phyloP scores from a whole-genome alignment of 2,797 vertebrate species.

The Hydrophis major region DNA sequence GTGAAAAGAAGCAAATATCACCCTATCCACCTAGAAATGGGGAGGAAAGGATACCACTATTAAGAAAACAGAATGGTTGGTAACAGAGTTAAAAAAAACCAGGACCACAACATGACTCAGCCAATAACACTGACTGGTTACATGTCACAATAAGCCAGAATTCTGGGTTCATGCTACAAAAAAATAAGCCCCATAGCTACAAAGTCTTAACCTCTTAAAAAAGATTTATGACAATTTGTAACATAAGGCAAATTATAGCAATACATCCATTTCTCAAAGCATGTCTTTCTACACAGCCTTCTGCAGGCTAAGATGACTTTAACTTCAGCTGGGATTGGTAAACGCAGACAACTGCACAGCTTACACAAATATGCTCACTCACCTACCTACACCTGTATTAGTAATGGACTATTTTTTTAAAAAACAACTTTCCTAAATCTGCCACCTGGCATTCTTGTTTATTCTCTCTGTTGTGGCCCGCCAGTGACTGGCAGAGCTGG shows the following conservation, averaged over 20 bases:
- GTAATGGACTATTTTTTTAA: neutral
- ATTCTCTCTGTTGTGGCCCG: too few species aligned
- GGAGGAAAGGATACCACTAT: neutral
- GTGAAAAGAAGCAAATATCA: neutral
- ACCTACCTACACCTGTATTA: neutral
- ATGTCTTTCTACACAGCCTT: neutral
- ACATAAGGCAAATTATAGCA: neutral
- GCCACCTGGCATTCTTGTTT: neutral
- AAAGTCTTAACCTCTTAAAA: neutral
- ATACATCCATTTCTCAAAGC: neutral
- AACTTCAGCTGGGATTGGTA: neutral
- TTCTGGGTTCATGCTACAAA: neutral
- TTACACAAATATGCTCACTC: neutral
- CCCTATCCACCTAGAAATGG: neutral
- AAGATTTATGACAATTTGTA: neutral
- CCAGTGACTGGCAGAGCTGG: too few species aligned
- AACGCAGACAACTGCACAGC: neutral
- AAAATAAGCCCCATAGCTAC: neutral
- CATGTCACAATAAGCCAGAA: neutral
- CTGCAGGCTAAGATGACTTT: neutral
- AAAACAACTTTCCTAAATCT: neutral
- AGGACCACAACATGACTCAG: neutral
- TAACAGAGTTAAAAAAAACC: neutral
- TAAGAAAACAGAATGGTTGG: neutral
- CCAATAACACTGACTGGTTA: neutral